phyloP scores from a whole-genome alignment of 1,140 invertebrate species.

The Tetragonula clypearis region DNA sequence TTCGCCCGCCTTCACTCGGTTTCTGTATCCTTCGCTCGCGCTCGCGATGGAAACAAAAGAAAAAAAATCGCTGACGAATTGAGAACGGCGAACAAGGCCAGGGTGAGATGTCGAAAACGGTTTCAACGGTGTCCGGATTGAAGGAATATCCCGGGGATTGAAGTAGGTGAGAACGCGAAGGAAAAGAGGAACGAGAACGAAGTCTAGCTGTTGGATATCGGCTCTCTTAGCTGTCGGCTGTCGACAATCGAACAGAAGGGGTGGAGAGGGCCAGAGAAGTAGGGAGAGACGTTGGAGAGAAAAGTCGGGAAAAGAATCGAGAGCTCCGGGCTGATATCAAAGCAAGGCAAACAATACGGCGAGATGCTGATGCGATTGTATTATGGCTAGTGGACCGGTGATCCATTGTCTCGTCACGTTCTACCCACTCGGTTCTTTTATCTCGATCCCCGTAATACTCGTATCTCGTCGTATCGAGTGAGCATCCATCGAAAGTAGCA shows the following conservation, averaged over 20 bases:
- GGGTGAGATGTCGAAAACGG: neutral
- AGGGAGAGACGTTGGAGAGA: conserved; percentile 18
- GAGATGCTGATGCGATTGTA: conserved; percentile 83
- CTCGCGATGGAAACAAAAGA: neutral
- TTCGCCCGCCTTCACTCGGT: neutral
- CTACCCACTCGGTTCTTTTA: conserved; percentile 81
- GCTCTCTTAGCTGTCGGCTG: conserved; percentile 9
- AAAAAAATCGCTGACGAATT: neutral
- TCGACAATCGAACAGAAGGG: conserved; percentile 20
- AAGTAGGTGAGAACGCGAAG: neutral
- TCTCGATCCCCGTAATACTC: conserved; percentile 78
- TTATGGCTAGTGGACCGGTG: conserved; percentile 80
- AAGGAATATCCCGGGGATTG: neutral
- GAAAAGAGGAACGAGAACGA: neutral
- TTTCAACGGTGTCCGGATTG: neutral
- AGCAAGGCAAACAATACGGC: conserved; percentile 79
- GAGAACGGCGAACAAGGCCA: neutral
- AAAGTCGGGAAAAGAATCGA: conserved; percentile 65
- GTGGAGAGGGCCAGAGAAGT: neutral
- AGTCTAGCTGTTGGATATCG: conserved; percentile 24
- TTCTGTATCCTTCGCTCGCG: neutral
- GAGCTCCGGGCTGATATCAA: conserved; percentile 78
- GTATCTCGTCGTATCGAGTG: conserved; percentile 80
- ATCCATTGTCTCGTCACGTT: conserved; percentile 83
- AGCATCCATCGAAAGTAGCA: conserved; percentile 82